A percentile compares a stretch with the other conserved stretches of the same genome.
These are phyloP conservation scores for Torymus aiolomorphi DNA, from an alignment of 2,888 invertebrate species.

Conservation along the genomic window DNA sequence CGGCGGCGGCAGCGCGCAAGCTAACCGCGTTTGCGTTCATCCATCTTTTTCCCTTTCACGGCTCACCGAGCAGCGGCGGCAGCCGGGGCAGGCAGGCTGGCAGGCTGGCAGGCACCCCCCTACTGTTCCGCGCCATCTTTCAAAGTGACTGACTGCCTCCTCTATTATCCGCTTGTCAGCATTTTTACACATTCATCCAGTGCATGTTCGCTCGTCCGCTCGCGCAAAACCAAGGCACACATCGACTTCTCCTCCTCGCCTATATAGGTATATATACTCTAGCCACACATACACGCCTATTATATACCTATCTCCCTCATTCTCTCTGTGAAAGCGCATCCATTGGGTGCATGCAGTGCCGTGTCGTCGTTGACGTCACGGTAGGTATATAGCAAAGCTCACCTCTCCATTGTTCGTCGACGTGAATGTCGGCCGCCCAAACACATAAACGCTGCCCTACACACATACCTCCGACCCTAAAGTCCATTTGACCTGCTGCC, in stretches of 20 bases:
- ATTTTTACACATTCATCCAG: slow-evolving; percentile 75
- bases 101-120: slow-evolving; percentile 55
- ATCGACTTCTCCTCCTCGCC: background rate
- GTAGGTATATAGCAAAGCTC: background rate
- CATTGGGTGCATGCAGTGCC: background rate
- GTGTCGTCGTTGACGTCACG: slow-evolving; percentile 10
- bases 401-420: slow-evolving; percentile 37
- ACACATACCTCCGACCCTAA: background rate
- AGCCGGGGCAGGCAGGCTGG: slow-evolving; percentile 22
- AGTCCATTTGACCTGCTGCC: background rate
- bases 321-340: background rate
- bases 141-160: slow-evolving; percentile 76
- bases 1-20: slow-evolving; percentile 61
- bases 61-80: slow-evolving; percentile 68
- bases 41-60: slow-evolving; percentile 76
- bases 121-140: slow-evolving; percentile 74
- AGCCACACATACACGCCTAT: background rate
- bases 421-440: slow-evolving; percentile 16
- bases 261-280: too few species aligned
- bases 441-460: background rate
- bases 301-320: background rate
- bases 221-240: background rate
- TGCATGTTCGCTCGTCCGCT: slow-evolving; percentile 17
- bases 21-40: slow-evolving; percentile 75
- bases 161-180: slow-evolving; percentile 76